Percentiles rank a stretch among this genome's conserved stretches.
phyloP scores from a whole-genome alignment of 1,140 invertebrate species.

The Brachionus paranguensis region DNA sequence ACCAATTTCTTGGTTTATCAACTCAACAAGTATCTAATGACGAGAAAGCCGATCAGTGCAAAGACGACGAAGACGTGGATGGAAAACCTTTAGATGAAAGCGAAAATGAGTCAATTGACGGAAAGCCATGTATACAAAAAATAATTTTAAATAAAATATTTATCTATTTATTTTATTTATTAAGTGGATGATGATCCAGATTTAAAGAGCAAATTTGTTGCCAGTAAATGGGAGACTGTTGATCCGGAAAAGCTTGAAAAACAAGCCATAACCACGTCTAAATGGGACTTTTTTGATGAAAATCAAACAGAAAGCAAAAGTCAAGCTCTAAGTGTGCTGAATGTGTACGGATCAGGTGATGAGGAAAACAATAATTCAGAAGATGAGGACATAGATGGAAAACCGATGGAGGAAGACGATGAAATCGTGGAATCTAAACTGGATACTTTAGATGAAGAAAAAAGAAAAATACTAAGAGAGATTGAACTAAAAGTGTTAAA shows the following conservation, averaged over 20 bases:
- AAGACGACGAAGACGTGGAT: constrained; percentile 22
- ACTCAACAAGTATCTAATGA: neutral
- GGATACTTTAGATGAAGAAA: constrained; percentile 9
- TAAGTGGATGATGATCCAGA: neutral
- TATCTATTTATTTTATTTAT: neutral
- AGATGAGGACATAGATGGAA: constrained; percentile 20
- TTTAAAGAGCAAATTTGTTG: neutral
- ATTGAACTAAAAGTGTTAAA: neutral
- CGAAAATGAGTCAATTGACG: constrained; percentile 17
- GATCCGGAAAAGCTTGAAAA: constrained; percentile 3
- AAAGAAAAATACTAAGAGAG: neutral
- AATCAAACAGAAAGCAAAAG: neutral
- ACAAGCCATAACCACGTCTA: constrained; percentile 16
- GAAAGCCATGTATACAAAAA: neutral
- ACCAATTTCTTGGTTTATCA: constrained; percentile 74
- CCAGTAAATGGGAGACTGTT: constrained; percentile 6
- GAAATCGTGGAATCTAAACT: neutral
- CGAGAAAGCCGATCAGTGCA: neutral
- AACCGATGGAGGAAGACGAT: neutral
- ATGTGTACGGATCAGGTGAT: neutral
- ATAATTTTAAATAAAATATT: neutral
- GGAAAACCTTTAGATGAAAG: constrained; percentile 32
- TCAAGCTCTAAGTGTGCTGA: neutral
- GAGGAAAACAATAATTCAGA: neutral
- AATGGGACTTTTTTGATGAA: constrained; percentile 40